These are phyloP conservation scores for Diabrotica undecimpunctata DNA, from an alignment of 1,140 invertebrate genomes.

Conservation along the genomic window DNA sequence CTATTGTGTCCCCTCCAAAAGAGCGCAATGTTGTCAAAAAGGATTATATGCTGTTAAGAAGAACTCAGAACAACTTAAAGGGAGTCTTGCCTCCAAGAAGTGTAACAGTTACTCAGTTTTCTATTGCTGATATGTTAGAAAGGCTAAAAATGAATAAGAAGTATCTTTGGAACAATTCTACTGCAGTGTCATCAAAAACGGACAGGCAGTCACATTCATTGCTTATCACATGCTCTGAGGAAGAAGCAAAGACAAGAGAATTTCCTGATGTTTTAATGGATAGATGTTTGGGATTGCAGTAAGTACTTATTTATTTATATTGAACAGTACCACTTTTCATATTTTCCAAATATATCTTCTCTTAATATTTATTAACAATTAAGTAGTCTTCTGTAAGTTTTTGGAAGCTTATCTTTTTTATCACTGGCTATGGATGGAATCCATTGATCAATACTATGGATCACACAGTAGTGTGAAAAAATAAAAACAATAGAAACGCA, in stretches of 20 bases:
- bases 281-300: constrained; percentile 64
- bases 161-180: constrained; percentile 34
- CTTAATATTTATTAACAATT: too few relatives aligned
- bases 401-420: too few relatives aligned
- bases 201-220: constrained; percentile 27
- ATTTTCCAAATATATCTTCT: background rate
- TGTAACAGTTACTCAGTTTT: constrained; percentile 58
- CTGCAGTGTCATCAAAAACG: constrained; percentile 19
- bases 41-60: constrained; percentile 39
- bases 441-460: too few relatives aligned
- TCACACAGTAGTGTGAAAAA: too few relatives aligned
- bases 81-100: constrained; percentile 65
- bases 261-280: constrained; percentile 57
- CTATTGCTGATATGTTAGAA: constrained; percentile 59
- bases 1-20: constrained; percentile 12
- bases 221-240: constrained; percentile 25
- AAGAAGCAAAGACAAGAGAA: constrained; percentile 43
- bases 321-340: background rate
- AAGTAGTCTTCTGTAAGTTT: too few relatives aligned
- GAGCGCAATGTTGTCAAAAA: constrained; percentile 37
- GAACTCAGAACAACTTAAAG: constrained; percentile 50
- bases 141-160: constrained; percentile 34
- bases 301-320: constrained; percentile 45
- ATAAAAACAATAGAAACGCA: too few relatives aligned
- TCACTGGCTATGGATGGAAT: too few relatives aligned